A percentile compares a stretch with the other conserved stretches of the same genome.
Evolutionary conservation across 2,113 vertebrate genomes (phyloP).

Genomic region (Dicerorhinus sumatrensis): DNA sequence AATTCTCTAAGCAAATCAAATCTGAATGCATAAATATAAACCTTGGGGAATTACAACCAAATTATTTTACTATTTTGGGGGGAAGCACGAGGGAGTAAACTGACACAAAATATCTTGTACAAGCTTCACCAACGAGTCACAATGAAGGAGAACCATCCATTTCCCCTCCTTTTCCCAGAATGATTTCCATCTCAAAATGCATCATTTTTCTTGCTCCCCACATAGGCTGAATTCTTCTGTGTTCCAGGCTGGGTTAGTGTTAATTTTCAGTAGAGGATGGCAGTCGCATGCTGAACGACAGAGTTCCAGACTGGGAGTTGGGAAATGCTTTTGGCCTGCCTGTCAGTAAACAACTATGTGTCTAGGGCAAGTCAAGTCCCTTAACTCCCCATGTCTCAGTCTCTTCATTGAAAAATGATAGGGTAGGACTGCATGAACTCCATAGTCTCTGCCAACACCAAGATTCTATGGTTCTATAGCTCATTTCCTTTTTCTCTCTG

Average conservation of each 20-base stretch:
- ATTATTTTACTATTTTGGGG: conserved; percentile 25
- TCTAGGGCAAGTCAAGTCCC: conserved; percentile 79
- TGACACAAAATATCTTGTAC: not conserved
- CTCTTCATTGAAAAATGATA: conserved; percentile 83
- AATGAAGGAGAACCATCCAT: not conserved
- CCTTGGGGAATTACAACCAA: not conserved
- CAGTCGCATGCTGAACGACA: conserved; percentile 57
- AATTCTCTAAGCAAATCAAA: conserved; percentile 41
- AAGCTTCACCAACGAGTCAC: conserved; percentile 1
- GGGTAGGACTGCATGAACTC: conserved; percentile 71
- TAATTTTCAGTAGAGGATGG: conserved; percentile 71
- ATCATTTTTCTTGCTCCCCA: conserved; percentile 5
- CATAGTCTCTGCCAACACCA: conserved; percentile 69
- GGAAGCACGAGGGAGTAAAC: not conserved
- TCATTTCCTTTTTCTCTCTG: conserved; percentile 67
- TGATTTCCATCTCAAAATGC: conserved; percentile 42
- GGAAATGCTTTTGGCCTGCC: conserved; percentile 80
- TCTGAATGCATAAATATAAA: not conserved
- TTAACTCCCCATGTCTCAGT: conserved; percentile 76
- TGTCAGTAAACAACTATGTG: conserved; percentile 80
- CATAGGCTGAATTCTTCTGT: conserved; percentile 34
- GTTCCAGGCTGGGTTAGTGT: conserved; percentile 69
- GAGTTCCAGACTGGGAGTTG: conserved; percentile 72
- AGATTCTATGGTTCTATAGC: conserved; percentile 77
- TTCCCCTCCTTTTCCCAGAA: not conserved